phyloP scores from a whole-genome alignment of 2,113 vertebrate species.

The Suncus etruscus region DNA sequence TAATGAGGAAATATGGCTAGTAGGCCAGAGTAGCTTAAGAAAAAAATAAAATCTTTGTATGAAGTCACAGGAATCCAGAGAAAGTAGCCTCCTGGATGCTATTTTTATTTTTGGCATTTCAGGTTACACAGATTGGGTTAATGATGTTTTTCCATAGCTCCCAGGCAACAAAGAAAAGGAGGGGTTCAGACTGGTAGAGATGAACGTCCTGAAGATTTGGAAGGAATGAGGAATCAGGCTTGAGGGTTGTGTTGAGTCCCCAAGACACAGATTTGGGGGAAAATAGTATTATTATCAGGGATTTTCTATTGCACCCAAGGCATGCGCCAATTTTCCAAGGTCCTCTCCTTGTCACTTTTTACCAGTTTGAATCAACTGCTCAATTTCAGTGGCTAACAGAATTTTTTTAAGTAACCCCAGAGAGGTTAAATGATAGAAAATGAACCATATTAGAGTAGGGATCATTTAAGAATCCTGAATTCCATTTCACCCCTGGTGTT shows the following conservation, averaged over 20 bases:
- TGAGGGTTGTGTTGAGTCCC: not conserved
- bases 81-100: conserved; percentile 54
- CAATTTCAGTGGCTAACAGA: conserved; percentile 59
- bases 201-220: conserved; percentile 50
- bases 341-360: conserved; percentile 53
- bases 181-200: conserved; percentile 62
- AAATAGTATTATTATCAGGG: not conserved
- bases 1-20: conserved; percentile 55
- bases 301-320: conserved; percentile 42
- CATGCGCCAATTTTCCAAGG: conserved; percentile 23
- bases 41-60: conserved; percentile 66
- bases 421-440: conserved; percentile 71
- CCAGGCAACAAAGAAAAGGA: conserved; percentile 71
- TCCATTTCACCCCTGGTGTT: conserved; percentile 69
- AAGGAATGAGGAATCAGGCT: not conserved
- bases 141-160: conserved; percentile 77
- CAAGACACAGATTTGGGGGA: not conserved
- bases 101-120: conserved; percentile 77
- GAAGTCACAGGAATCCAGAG: conserved; percentile 56
- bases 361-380: conserved; percentile 51
- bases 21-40: conserved; percentile 52
- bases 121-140: conserved; percentile 77
- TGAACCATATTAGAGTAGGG: conserved; percentile 42
- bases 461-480: conserved; percentile 68
- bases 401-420: conserved; percentile 71